These are phyloP conservation scores for Agrotis clavis DNA, from an alignment of 2,888 invertebrate genomes.

Conservation along the genomic window DNA sequence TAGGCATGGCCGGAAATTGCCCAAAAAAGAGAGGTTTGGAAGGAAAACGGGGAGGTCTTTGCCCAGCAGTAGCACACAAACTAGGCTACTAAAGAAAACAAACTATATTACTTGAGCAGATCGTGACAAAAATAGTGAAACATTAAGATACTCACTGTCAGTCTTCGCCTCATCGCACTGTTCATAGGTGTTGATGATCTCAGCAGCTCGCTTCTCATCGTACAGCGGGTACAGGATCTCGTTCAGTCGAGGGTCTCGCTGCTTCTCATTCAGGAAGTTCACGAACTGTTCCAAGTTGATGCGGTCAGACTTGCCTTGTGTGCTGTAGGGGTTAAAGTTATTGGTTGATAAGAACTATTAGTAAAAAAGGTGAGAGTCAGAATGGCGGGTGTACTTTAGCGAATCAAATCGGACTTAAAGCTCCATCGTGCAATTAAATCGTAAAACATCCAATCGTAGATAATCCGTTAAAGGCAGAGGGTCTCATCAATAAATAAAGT, in stretches of 20 bases:
- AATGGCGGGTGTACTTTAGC: too few relatives aligned
- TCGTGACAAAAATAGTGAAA: too few relatives aligned
- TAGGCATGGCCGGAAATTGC: too few relatives aligned
- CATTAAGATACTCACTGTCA: conserved; percentile 91
- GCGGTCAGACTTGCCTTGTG: conserved; percentile 96
- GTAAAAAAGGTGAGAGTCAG: not conserved
- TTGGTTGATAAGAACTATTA: not conserved
- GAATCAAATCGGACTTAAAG: too few relatives aligned
- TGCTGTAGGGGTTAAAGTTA: conserved; percentile 90
- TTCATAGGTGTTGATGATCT: conserved; percentile 98
- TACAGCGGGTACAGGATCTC: conserved; percentile 99
- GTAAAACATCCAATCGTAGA: conserved; percentile 39
- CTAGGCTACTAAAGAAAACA: too few relatives aligned
- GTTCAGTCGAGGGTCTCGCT: conserved; percentile 99
- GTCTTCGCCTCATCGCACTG: conserved; percentile 94
- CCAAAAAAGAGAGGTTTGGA: too few relatives aligned
- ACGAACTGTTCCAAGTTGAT: conserved; percentile 97
- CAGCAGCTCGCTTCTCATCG: conserved; percentile 97
- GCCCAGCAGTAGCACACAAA: too few relatives aligned
- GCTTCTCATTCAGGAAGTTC: conserved; percentile 98
- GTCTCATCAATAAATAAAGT: conserved; percentile 40
- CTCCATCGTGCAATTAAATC: conserved; percentile 17
- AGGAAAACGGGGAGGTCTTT: too few relatives aligned
- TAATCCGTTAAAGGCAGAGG: conserved; percentile 17
- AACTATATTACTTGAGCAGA: too few relatives aligned